Evolutionary conservation across 2,888 invertebrate genomes (phyloP), one percentile per base, ranked within the genome.

Genomic region (Caenorhabditis plicata): DNA sequence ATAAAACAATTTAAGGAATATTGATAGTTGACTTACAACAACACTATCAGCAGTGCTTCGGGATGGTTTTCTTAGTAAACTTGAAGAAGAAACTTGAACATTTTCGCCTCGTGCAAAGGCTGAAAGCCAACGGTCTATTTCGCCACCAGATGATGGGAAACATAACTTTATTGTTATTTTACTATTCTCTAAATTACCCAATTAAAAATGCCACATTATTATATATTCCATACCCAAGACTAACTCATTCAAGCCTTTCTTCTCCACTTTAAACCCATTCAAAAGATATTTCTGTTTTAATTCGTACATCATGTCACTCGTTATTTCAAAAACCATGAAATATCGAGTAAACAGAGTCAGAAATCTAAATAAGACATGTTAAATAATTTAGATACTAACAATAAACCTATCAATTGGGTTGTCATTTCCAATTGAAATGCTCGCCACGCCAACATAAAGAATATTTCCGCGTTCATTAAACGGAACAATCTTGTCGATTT

Each of bases 401-500:
- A 29, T 23, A 13, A 9, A 66, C 68, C 60, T 82, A 81, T 58
- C 73, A 56, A 68, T 88, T 87, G 78, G 77, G 75, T 68, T 75
- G 26, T 89, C 89, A 69, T 91, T 89, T 0, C 88, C 87, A 1
- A 90, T 90, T 25, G 55, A 57, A 9, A 68, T 53, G 32, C 36
- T 47, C 8, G 50, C 61, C 8, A 53, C 55, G 19, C 69, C 64
- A 11, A 66, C 52, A 91, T 40, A 90, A 82, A 77, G 88, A 88
- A 81, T 84, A 82, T 72, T 89, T 88, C 3, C 94, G 92, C 78
- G 25, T 17, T 66, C 68, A 1, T 47, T 29, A 19, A 53, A 47
- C n/a, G 57, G 22, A 1, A 94, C 92, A 92, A 93, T 95, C 8
- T 91, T 91, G 49, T 90, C 87, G n/a, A 96, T 90, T 40, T 90